Conservation (phyloP, 2,888 invertebrate species). For the Orthosia incerta region DNA sequence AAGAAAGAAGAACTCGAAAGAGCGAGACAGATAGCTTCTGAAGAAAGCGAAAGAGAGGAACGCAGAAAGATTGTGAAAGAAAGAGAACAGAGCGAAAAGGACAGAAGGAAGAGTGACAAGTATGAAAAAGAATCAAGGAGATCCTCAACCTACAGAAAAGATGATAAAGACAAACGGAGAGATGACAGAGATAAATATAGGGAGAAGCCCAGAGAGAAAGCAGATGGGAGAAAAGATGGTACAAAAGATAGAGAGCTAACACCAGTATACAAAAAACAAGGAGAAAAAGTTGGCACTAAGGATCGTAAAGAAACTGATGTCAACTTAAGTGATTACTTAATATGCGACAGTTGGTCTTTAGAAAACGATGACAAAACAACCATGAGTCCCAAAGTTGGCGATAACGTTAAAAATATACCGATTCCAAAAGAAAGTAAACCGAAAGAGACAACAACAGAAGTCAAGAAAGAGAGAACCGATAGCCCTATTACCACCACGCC, state of each 20-base stretch:
- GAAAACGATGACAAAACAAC: constrained; percentile 84
- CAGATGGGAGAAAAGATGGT: constrained; percentile 49
- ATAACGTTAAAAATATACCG: constrained; percentile 67
- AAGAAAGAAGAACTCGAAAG: constrained; percentile 75
- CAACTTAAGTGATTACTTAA: constrained; percentile 84
- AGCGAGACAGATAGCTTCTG: constrained; percentile 64
- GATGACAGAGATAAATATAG: constrained; percentile 65
- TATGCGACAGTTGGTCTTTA: constrained; percentile 89
- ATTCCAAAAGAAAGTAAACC: constrained; percentile 60
- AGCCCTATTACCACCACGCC: constrained; percentile 63
- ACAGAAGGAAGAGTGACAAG: constrained; percentile 62
- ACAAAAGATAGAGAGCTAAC: constrained; percentile 45
- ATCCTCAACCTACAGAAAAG: constrained; percentile 58
- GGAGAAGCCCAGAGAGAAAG: constrained; percentile 68
- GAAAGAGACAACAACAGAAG: constrained; percentile 68
- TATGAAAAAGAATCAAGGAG: constrained; percentile 66
- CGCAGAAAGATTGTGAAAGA: constrained; percentile 53
- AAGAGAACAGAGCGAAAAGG: constrained; percentile 49
- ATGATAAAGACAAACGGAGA: constrained; percentile 62
- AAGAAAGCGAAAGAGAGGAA: constrained; percentile 62
- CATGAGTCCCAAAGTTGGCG: constrained; percentile 77
- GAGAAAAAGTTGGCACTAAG: constrained; percentile 63
- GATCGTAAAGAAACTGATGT: constrained; percentile 80
- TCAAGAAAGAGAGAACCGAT: constrained; percentile 63
- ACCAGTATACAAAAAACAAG: constrained; percentile 49